phyloP scores from a whole-genome alignment of 2,113 vertebrate species.

The Sinocyclocheilus grahami region DNA sequence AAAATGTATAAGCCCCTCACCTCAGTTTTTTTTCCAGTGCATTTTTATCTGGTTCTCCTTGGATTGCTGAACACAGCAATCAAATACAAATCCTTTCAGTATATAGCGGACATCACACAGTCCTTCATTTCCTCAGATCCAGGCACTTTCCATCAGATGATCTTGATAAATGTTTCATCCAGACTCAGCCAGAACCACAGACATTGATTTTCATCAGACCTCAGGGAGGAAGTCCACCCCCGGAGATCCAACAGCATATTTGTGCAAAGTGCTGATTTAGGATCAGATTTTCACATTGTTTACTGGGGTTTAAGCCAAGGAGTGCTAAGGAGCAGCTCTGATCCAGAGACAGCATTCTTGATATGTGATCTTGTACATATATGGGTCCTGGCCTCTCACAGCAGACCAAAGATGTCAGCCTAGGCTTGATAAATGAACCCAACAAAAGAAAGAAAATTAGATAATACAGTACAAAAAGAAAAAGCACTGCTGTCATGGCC shows the following conservation, averaged over 20 bases:
- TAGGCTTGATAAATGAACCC: neutral
- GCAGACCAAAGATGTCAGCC: neutral
- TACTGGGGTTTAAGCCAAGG: neutral
- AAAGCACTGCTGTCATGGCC: neutral
- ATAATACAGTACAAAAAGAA: neutral
- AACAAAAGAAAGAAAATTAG: neutral
- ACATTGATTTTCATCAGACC: conserved; percentile 39
- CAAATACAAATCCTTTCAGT: conserved; percentile 11
- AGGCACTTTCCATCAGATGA: conserved; percentile 21
- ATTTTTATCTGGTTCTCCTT: neutral
- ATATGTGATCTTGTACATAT: conserved; percentile 11
- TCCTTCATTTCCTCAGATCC: conserved; percentile 38
- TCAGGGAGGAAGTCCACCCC: conserved; percentile 11
- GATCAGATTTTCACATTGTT: conserved; percentile 37
- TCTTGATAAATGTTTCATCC: conserved; percentile 35
- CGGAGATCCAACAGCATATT: conserved; percentile 24
- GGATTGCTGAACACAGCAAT: neutral
- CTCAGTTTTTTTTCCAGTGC: neutral
- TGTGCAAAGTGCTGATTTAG: conserved; percentile 34
- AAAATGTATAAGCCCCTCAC: conserved; percentile 49
- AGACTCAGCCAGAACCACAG: conserved; percentile 31
- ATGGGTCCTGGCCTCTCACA: neutral
- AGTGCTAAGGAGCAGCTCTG: conserved; percentile 7
- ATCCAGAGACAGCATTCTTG: conserved; percentile 37
- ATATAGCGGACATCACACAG: neutral